Conservation (phyloP, 2,888 invertebrate genomes). For the Dysmachus trigonus region DNA sequence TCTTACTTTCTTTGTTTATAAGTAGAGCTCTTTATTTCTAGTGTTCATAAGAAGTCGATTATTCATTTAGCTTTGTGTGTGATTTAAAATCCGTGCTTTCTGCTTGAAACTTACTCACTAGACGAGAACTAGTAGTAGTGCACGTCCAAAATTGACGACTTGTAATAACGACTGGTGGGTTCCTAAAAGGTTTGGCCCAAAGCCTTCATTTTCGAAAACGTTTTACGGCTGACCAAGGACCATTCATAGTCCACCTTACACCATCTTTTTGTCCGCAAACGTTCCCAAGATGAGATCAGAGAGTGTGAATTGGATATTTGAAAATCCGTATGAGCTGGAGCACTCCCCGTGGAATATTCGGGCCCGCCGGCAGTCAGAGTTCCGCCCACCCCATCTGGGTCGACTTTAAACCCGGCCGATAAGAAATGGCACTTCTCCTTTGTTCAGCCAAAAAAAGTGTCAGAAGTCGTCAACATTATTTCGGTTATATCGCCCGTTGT, state of each 20-base stretch:
- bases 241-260: constrained; percentile 23
- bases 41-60: too few relatives aligned
- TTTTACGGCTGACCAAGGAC: constrained; percentile 37
- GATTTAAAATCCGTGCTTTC: not conserved
- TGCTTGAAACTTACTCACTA: not conserved
- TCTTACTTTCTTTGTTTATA: too few relatives aligned
- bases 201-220: not conserved
- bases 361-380: not conserved
- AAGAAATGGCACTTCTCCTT: constrained; percentile 29
- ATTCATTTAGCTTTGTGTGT: not conserved
- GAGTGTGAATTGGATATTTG: constrained; percentile 38
- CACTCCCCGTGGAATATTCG: constrained; percentile 8
- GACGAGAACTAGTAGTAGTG: not conserved
- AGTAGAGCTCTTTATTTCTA: too few relatives aligned
- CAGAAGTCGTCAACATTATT: constrained; percentile 41
- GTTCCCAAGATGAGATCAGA: constrained; percentile 29
- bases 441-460: constrained; percentile 30
- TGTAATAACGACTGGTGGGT: constrained; percentile 23
- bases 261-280: constrained; percentile 30
- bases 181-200: constrained; percentile 37
- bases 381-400: not conserved
- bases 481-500: constrained; percentile 32
- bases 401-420: constrained; percentile 38
- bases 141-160: constrained; percentile 11
- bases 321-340: constrained; percentile 26